Evolutionary conservation across 2,797 vertebrate species (phyloP), one percentile per base, ranked within the genome.

Genomic region (Lycodopsis pacificus): DNA sequence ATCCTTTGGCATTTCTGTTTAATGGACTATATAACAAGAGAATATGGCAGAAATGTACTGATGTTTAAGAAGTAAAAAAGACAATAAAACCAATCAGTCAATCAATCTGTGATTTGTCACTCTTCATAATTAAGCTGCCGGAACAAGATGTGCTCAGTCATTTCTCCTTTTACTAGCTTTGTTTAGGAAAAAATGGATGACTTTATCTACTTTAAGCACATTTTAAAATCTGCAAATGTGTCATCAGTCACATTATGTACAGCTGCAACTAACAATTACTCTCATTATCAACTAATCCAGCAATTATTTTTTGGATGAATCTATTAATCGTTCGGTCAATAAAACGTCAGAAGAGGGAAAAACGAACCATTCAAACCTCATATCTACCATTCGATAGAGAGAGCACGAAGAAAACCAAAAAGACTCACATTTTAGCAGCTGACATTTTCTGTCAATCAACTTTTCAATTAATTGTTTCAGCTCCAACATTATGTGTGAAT

Each of bases 1-100:
- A 22, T 44, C 8, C 15, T 74, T 46, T 53, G 25, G n/a, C 56
- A 42, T 65, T 70, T 63, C 32, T 64, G 62, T 62, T 74, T 74
- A 14, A 57, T 36, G 17, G 67, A 25, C 25, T 19, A 22, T 59
- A 63, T 42, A 36, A 42, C 12, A 27, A 42, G 20, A 38, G 19
- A 62, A 53, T 27, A 14, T 2, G 30, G 32, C 2, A 44, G 49
- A 68, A 56, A 44, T 65, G 27, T 4, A 27, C 17, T 4, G 4
- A 20, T 56, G 25, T 66, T 65, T 32, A 48, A 32, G 20, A 73
- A 44, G 54, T 25, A 30, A 65, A 53, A 58, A 5, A 8, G 4
- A 34, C 74, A 75, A 57, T 9, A 15, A 56, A 65, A 51, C 11
- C n/a, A 57, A n/a, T 40, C n/a, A 57, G 17, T 40, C 20, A 56